Evolutionary conservation across 2,888 invertebrate genomes (phyloP).

Genomic region (Acrobasis consociella): DNA sequence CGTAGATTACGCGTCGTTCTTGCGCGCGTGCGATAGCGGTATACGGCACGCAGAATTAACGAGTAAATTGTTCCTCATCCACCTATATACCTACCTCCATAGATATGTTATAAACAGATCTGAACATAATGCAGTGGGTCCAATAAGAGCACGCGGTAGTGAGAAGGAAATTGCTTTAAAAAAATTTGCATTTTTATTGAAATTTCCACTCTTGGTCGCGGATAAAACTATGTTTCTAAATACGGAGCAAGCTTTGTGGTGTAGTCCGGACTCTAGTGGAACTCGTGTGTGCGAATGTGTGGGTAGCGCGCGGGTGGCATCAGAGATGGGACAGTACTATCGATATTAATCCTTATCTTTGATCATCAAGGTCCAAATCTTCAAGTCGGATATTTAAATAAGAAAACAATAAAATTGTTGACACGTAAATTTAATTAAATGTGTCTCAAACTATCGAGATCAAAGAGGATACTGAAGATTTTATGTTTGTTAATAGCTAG

Average conservation of each 20-base stretch:
- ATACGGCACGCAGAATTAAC: constrained; percentile 58
- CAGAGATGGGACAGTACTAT: constrained; percentile 43
- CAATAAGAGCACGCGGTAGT: constrained; percentile 67
- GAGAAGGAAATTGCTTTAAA: constrained; percentile 71
- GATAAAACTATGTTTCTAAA: constrained; percentile 75
- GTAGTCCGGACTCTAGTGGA: constrained; percentile 36
- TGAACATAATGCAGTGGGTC: constrained; percentile 67
- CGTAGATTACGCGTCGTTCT: constrained; percentile 53
- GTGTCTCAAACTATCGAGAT: constrained; percentile 13
- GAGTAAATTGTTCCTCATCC: constrained; percentile 52
- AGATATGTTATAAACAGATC: constrained; percentile 51
- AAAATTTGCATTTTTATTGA: constrained; percentile 82
- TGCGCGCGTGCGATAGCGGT: constrained; percentile 56
- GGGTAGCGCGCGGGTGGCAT: constrained; percentile 43
- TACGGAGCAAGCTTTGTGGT: constrained; percentile 70
- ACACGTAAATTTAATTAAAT: constrained; percentile 20
- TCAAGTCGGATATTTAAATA: constrained; percentile 6
- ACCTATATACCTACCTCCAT: constrained; percentile 41
- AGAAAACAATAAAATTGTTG: constrained; percentile 5
- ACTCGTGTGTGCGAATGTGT: constrained; percentile 34
- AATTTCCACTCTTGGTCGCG: constrained; percentile 75
- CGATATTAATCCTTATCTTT: constrained; percentile 37
- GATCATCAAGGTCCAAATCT: constrained; percentile 14
- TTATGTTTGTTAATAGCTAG: background rate
- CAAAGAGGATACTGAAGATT: background rate